Conservation (phyloP, 2,888 invertebrate species). For the Chrysina gloriosa region DNA sequence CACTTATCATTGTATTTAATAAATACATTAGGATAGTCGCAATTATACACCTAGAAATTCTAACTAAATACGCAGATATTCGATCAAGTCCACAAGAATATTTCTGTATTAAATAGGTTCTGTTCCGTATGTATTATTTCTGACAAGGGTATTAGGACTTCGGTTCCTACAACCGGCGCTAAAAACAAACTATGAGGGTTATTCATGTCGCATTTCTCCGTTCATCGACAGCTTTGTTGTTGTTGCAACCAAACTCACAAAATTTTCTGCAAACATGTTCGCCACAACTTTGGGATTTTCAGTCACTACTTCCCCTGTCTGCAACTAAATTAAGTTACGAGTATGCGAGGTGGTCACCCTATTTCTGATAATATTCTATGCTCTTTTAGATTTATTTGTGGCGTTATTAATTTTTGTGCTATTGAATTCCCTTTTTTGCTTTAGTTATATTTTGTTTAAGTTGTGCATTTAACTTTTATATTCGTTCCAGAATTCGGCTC, state of each 20-base stretch:
- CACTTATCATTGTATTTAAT: neutral
- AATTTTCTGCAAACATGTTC: neutral
- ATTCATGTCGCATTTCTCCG: neutral
- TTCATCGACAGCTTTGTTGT: neutral
- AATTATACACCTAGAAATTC: neutral
- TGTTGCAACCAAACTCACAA: neutral
- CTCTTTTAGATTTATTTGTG: neutral
- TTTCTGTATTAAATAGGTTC: too few relatives aligned
- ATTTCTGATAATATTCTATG: neutral
- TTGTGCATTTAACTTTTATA: neutral
- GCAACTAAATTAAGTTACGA: neutral
- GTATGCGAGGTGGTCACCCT: too few relatives aligned
- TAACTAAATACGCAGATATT: too few relatives aligned
- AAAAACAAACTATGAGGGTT: neutral
- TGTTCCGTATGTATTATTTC: too few relatives aligned
- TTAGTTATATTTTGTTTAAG: neutral
- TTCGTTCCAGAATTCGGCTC: neutral
- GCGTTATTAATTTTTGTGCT: neutral
- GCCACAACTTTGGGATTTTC: neutral
- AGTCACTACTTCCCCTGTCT: neutral
- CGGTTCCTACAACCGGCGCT: neutral
- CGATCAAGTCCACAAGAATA: neutral
- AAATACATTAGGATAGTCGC: neutral
- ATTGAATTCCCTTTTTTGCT: neutral
- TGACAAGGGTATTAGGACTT: neutral